Evolutionary conservation across 2,797 vertebrate species (phyloP).

Genomic region (Melanotaenia parkinsoni): DNA sequence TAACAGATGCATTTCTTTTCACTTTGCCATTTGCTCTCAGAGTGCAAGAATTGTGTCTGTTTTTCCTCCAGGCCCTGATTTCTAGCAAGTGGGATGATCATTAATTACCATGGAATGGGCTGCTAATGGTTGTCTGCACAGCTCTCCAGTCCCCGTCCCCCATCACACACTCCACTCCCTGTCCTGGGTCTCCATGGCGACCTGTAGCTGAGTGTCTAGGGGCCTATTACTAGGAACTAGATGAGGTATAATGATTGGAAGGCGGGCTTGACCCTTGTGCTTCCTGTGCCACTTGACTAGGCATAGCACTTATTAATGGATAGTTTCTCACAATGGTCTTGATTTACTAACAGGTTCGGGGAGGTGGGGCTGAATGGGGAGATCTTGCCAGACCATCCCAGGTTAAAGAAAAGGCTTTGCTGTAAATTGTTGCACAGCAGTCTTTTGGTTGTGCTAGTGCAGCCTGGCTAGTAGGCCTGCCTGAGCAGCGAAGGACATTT

Average conservation of each 20-base stretch:
- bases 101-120: slow-evolving; percentile 82
- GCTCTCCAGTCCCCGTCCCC: slow-evolving; percentile 50
- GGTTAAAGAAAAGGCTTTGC: slow-evolving; percentile 40
- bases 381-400: slow-evolving; percentile 12
- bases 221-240: slow-evolving; percentile 70
- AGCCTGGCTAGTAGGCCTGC: slow-evolving; percentile 13
- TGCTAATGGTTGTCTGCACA: slow-evolving; percentile 77
- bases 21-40: slow-evolving; percentile 59
- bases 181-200: slow-evolving; percentile 80
- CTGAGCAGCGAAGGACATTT: slow-evolving; percentile 21
- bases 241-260: slow-evolving; percentile 74
- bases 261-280: slow-evolving; percentile 69
- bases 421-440: slow-evolving; percentile 40
- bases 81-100: slow-evolving; percentile 74
- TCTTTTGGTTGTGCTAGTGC: slow-evolving; percentile 7
- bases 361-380: slow-evolving; percentile 18
- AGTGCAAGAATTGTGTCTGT: slow-evolving; percentile 51
- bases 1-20: slow-evolving; percentile 49
- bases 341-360: slow-evolving; percentile 67
- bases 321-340: slow-evolving; percentile 68
- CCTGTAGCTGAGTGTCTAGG: slow-evolving; percentile 73
- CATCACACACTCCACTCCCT: slow-evolving; percentile 40
- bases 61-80: slow-evolving; percentile 65
- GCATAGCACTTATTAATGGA: slow-evolving; percentile 77
- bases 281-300: slow-evolving; percentile 75